Conservation (phyloP, 53 echinoderm and acorn worm species). For the Crossaster papposus region DNA sequence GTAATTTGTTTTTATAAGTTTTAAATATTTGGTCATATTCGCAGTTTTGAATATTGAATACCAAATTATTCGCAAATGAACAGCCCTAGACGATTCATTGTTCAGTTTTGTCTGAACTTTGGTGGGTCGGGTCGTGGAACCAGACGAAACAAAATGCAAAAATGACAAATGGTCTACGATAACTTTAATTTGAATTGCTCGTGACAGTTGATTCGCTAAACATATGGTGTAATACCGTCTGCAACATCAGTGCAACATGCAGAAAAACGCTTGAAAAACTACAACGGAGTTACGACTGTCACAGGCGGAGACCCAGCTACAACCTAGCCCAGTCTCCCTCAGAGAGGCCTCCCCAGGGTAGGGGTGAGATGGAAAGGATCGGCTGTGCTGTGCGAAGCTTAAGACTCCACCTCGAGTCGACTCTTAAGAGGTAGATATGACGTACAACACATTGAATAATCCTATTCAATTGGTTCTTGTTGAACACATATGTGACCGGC, state of each 20-base stretch:
- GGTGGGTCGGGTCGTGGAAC: too few relatives aligned
- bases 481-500: too few relatives aligned
- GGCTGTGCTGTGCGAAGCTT: slow-evolving; percentile 70
- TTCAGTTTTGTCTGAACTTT: too few relatives aligned
- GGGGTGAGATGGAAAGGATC: slow-evolving; percentile 27
- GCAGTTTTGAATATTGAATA: too few relatives aligned
- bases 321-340: background rate
- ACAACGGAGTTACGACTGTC: slow-evolving; percentile 65
- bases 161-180: too few relatives aligned
- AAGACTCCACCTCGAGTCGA: slow-evolving; percentile 69
- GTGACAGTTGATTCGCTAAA: background rate
- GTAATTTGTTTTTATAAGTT: too few relatives aligned
- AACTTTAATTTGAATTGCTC: background rate
- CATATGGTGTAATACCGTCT: slow-evolving; percentile 7
- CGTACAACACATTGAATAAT: background rate
- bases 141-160: too few relatives aligned
- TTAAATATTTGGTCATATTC: too few relatives aligned
- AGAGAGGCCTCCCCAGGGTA: background rate
- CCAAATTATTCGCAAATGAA: too few relatives aligned
- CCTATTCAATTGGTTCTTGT: too few relatives aligned
- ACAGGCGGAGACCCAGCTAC: slow-evolving; percentile 37
- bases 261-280: slow-evolving; percentile 24
- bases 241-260: slow-evolving; percentile 31
- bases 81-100: too few relatives aligned
- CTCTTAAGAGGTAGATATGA: slow-evolving; percentile 58